These are phyloP conservation scores for Oscheius myriophilus DNA, from an alignment of 2,888 invertebrate genomes.

Conservation along the genomic window DNA sequence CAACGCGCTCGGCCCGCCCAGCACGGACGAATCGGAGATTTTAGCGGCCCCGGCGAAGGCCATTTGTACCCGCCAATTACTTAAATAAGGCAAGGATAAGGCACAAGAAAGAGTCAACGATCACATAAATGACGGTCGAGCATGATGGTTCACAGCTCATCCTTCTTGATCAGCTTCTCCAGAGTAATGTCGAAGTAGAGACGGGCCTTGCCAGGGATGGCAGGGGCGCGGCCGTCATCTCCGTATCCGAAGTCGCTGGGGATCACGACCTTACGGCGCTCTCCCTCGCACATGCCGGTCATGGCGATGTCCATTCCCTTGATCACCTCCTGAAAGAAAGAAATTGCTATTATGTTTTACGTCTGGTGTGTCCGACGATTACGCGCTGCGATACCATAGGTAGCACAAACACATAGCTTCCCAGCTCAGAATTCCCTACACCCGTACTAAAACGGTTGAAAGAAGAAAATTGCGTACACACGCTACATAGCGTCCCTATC, in stretches of 20 bases:
- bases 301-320: conserved; percentile 68
- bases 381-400: background rate
- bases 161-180: conserved; percentile 68
- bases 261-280: conserved; percentile 67
- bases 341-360: background rate
- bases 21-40: too few relatives aligned
- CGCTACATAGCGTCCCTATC: too few relatives aligned
- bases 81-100: too few relatives aligned
- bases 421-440: too few relatives aligned
- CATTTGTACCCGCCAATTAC: too few relatives aligned
- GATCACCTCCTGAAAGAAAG: conserved; percentile 62
- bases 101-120: background rate
- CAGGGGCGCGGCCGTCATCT: conserved; percentile 65
- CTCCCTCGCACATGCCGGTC: conserved; percentile 70
- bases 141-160: conserved; percentile 57
- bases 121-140: conserved; percentile 11
- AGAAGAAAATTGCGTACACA: too few relatives aligned
- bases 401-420: too few relatives aligned
- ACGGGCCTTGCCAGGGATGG: conserved; percentile 67
- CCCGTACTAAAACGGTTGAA: too few relatives aligned
- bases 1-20: too few relatives aligned
- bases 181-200: conserved; percentile 70
- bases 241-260: conserved; percentile 68
- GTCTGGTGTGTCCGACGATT: background rate
- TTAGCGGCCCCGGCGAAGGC: too few relatives aligned